Conservation (phyloP, 1,140 invertebrate genomes). For the Drosophila miranda region DNA sequence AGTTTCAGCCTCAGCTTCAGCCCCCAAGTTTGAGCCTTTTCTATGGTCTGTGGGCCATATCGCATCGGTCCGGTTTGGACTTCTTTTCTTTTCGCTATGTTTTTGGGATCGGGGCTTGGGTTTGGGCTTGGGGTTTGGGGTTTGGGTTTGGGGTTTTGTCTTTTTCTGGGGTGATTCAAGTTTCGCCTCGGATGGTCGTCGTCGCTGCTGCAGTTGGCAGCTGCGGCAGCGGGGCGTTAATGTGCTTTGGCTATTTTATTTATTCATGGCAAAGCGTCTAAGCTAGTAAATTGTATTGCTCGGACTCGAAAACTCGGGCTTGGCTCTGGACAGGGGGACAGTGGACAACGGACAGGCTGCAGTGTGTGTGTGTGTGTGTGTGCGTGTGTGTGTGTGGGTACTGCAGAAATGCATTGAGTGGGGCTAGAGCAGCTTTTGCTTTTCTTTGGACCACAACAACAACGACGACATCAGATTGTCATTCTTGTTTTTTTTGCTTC, state of each 20-base stretch:
- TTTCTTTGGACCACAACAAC: conserved; percentile 73
- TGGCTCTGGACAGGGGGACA: conserved; percentile 20
- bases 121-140: no score
- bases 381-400: background rate
- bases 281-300: conserved; percentile 81
- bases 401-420: conserved; percentile 55
- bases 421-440: conserved; percentile 73
- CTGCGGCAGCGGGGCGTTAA: conserved; percentile 79
- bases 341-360: conserved; percentile 25
- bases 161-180: conserved; percentile 72
- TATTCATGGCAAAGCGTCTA: conserved; percentile 80
- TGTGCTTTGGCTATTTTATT: conserved; percentile 80
- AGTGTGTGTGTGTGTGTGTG: background rate
- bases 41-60: conserved; percentile 41
- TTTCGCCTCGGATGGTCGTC: conserved; percentile 49
- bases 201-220: conserved; percentile 58
- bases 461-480: conserved; percentile 78
- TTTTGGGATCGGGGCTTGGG: no score
- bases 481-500: conserved; percentile 78
- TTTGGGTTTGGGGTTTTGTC: conserved; percentile 23
- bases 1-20: conserved; percentile 37
- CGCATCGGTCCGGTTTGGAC: conserved; percentile 68
- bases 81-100: conserved; percentile 27
- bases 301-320: conserved; percentile 59
- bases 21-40: conserved; percentile 35